phyloP scores from a whole-genome alignment of 2,888 invertebrate species.

The Brachypalpus laphriformis region DNA sequence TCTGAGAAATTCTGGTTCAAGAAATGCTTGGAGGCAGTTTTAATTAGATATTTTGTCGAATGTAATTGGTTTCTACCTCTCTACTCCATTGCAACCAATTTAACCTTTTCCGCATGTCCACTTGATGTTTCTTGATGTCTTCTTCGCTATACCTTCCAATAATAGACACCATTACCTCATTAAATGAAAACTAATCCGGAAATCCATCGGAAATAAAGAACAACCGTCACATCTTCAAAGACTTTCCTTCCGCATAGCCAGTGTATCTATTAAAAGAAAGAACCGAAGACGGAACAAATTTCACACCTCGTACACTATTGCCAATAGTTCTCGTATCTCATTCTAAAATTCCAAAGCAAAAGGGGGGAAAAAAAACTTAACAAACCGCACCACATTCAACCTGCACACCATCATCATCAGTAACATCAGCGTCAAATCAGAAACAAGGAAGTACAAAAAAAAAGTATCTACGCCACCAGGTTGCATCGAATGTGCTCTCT shows the following conservation, averaged over 20 bases:
- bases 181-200: background rate
- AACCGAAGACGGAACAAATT: background rate
- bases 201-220: background rate
- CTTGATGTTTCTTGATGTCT: background rate
- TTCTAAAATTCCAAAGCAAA: background rate
- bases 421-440: constrained; percentile 40
- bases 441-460: constrained; percentile 9
- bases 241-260: constrained; percentile 10
- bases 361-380: background rate
- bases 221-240: background rate
- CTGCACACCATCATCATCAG: constrained; percentile 18
- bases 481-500: constrained; percentile 28
- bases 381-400: constrained; percentile 39
- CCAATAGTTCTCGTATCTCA: constrained; percentile 14
- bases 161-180: background rate
- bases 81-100: too few relatives aligned
- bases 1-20: too few relatives aligned
- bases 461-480: background rate
- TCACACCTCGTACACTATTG: background rate
- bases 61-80: too few relatives aligned
- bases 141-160: background rate
- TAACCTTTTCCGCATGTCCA: too few relatives aligned
- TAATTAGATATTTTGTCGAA: too few relatives aligned
- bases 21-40: too few relatives aligned
- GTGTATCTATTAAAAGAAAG: background rate